phyloP scores from a whole-genome alignment of 2,797 vertebrate species.

The Eremophila alpestris region DNA sequence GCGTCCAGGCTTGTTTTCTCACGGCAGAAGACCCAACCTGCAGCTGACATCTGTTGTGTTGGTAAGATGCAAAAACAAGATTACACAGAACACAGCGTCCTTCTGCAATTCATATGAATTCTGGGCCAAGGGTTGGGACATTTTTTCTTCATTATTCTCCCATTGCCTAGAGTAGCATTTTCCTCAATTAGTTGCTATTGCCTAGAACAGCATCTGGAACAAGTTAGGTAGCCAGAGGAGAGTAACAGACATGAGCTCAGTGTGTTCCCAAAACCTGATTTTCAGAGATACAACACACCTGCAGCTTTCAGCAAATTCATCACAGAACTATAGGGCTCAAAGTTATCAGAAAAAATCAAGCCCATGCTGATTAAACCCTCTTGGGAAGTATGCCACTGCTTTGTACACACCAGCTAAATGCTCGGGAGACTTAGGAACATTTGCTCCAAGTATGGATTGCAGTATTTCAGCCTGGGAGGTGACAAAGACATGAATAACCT shows the following conservation, averaged over 20 bases:
- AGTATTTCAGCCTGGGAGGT: conserved; percentile 50
- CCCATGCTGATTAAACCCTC: not conserved
- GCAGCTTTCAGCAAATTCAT: conserved; percentile 39
- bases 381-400: conserved; percentile 3
- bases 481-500: conserved; percentile 55
- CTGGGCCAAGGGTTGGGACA: conserved; percentile 49
- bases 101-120: not conserved
- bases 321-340: not conserved
- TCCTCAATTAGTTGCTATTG: conserved; percentile 36
- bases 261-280: conserved; percentile 45
- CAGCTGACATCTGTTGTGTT: conserved; percentile 19
- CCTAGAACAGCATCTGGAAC: conserved; percentile 63
- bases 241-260: conserved; percentile 58
- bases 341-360: conserved; percentile 11
- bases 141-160: conserved; percentile 62
- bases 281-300: conserved; percentile 57
- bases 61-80: conserved; percentile 41
- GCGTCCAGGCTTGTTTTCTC: not conserved
- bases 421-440: not conserved
- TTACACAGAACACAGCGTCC: not conserved
- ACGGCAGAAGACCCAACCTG: not conserved
- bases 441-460: conserved; percentile 21
- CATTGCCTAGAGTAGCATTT: conserved; percentile 32
- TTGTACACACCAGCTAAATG: not conserved
- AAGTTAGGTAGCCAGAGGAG: conserved; percentile 49